Evolutionary conservation across 2,113 vertebrate species (phyloP).

Genomic region (Xenopus laevis): DNA sequence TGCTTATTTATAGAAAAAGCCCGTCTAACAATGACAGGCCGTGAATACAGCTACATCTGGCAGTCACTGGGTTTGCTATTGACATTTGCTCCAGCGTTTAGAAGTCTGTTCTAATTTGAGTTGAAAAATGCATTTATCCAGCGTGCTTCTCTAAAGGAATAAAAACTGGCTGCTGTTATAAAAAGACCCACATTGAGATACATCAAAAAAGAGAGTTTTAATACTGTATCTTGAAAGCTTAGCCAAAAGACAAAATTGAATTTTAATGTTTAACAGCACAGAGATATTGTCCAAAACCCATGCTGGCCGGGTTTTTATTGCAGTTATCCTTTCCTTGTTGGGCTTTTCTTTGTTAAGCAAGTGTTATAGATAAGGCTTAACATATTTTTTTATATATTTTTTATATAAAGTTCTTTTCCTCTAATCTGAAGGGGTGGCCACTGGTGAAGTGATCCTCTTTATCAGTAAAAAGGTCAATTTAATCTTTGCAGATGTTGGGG

Average conservation of each 20-base stretch:
- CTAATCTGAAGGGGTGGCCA: too few relatives aligned
- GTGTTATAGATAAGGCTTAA: too few relatives aligned
- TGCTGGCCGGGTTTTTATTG: neutral
- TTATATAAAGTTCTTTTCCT: too few relatives aligned
- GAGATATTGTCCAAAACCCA: slow-evolving; percentile 49
- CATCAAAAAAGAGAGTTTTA: slow-evolving; percentile 2
- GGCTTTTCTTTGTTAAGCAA: too few relatives aligned
- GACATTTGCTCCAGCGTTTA: slow-evolving; percentile 40
- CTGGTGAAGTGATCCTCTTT: too few relatives aligned
- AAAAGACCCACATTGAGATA: neutral
- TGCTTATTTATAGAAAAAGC: neutral
- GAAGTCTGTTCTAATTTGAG: slow-evolving; percentile 34
- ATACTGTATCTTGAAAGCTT: slow-evolving; percentile 42
- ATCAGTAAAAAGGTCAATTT: too few relatives aligned
- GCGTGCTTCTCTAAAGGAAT: slow-evolving; percentile 47
- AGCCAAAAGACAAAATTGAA: slow-evolving; percentile 55
- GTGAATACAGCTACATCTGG: neutral
- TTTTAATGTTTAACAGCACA: slow-evolving; percentile 51
- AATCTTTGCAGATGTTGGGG: too few relatives aligned
- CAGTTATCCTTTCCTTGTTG: too few relatives aligned
- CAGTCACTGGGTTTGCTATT: neutral
- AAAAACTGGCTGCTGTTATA: slow-evolving; percentile 40
- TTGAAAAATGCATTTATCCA: slow-evolving; percentile 45
- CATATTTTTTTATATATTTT: neutral
- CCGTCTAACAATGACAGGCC: neutral